A percentile compares a stretch with the other conserved stretches of the same genome.
phyloP scores from a whole-genome alignment of 2,797 vertebrate species.

The Sorex maritimensis region DNA sequence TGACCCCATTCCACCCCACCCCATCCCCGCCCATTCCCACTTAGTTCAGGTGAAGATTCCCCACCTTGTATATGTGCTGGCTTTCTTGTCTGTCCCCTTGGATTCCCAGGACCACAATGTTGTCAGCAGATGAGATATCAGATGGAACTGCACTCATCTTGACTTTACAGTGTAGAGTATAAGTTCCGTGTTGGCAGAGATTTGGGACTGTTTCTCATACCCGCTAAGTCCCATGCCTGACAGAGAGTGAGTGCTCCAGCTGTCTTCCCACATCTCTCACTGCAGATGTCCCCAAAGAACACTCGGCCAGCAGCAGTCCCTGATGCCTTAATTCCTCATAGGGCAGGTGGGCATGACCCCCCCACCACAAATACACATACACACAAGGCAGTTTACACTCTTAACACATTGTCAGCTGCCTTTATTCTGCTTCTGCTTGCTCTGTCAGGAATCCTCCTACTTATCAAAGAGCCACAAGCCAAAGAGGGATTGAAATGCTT shows the following conservation, averaged over 20 bases:
- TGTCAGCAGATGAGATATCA: not conserved
- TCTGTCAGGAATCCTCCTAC: not conserved
- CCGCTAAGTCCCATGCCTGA: not conserved
- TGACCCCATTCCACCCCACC: not conserved
- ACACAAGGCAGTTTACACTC: not conserved
- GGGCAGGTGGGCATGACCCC: not conserved
- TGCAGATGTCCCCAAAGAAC: not conserved
- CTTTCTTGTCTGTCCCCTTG: not conserved
- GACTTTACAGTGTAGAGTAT: not conserved
- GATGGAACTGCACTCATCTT: not conserved
- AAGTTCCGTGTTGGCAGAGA: not conserved
- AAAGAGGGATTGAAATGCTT: constrained; percentile 24
- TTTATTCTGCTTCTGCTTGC: constrained; percentile 24
- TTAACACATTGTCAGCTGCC: not conserved
- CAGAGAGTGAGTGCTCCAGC: not conserved
- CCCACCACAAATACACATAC: not conserved
- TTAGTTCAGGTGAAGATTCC: too few relatives aligned
- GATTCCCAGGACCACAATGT: not conserved
- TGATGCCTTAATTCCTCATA: not conserved
- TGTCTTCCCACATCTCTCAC: not conserved
- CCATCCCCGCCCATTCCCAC: too few relatives aligned
- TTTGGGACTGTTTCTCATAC: not conserved
- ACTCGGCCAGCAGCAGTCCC: not conserved
- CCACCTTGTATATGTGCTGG: not conserved
- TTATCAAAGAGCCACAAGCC: constrained; percentile 54